Evolutionary conservation across 2,797 vertebrate genomes (phyloP).

Genomic region (Mus minutoides): DNA sequence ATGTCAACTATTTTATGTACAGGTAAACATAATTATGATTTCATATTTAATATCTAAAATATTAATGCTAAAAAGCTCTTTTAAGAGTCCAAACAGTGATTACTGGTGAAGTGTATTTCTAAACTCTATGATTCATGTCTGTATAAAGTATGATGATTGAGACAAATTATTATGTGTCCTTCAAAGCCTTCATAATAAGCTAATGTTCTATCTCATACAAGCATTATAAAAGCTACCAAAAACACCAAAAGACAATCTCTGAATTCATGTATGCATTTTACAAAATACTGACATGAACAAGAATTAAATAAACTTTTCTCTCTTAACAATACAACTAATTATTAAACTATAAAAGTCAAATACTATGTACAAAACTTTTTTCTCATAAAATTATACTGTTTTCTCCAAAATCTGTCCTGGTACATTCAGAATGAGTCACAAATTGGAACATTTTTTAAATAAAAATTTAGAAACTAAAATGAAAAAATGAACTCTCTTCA

Average conservation of each 20-base stretch:
- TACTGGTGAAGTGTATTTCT: background rate
- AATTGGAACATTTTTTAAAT: slow-evolving; percentile 49
- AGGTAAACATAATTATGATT: slow-evolving; percentile 5
- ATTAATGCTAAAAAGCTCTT: background rate
- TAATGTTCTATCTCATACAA: slow-evolving; percentile 9
- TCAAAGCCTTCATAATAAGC: background rate
- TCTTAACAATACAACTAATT: slow-evolving; percentile 14
- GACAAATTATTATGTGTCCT: slow-evolving; percentile 33
- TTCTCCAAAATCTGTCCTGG: slow-evolving; percentile 50
- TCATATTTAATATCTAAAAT: slow-evolving; percentile 57
- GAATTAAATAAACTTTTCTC: slow-evolving; percentile 44
- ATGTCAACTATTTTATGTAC: slow-evolving; percentile 7
- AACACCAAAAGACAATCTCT: slow-evolving; percentile 48
- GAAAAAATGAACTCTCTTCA: slow-evolving; percentile 51
- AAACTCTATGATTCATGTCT: slow-evolving; percentile 37
- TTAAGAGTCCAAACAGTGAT: slow-evolving; percentile 7
- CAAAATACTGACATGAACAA: slow-evolving; percentile 37
- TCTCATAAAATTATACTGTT: slow-evolving; percentile 43
- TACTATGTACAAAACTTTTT: slow-evolving; percentile 29
- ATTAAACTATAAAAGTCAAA: background rate
- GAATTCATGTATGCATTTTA: slow-evolving; percentile 30
- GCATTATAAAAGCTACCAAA: slow-evolving; percentile 35
- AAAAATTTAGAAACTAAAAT: slow-evolving; percentile 47
- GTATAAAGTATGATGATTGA: slow-evolving; percentile 12
- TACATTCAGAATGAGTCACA: slow-evolving; percentile 10